phyloP scores from a whole-genome alignment of 2,113 vertebrate species.

The Dendrocopos noguchii region DNA sequence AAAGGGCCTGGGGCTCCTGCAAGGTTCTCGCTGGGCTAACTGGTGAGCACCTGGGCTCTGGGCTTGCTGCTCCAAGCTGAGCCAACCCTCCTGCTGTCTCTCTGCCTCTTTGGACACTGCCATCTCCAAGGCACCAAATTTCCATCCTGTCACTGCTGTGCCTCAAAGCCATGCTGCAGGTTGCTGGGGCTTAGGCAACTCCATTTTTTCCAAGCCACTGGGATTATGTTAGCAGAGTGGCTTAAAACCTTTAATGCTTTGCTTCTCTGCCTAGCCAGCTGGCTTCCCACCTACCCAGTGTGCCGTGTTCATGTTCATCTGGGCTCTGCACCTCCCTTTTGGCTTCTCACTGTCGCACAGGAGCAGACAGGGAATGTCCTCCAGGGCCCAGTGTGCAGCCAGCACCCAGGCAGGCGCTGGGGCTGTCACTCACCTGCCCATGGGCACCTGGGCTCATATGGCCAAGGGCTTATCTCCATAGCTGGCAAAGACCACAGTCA shows the following conservation, averaged over 20 bases:
- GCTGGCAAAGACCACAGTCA: background rate
- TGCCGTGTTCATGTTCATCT: rapidly evolving
- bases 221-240: background rate
- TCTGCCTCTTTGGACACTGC: background rate
- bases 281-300: background rate
- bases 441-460: background rate
- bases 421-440: background rate
- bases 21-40: background rate
- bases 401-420: background rate
- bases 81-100: background rate
- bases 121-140: background rate
- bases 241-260: background rate
- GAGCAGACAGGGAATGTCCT: background rate
- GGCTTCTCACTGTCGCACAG: rapidly evolving
- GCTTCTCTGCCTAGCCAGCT: background rate
- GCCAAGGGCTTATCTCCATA: background rate
- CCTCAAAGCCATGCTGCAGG: background rate
- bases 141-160: background rate
- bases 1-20: background rate
- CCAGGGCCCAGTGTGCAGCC: background rate
- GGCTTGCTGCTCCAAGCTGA: background rate
- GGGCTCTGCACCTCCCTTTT: background rate
- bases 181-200: background rate
- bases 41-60: background rate
- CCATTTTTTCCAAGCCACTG: background rate